A percentile compares a stretch with the other conserved stretches of the same genome.
Conservation (phyloP, 2,113 vertebrate genomes). For the Nothoprocta pentlandii region DNA sequence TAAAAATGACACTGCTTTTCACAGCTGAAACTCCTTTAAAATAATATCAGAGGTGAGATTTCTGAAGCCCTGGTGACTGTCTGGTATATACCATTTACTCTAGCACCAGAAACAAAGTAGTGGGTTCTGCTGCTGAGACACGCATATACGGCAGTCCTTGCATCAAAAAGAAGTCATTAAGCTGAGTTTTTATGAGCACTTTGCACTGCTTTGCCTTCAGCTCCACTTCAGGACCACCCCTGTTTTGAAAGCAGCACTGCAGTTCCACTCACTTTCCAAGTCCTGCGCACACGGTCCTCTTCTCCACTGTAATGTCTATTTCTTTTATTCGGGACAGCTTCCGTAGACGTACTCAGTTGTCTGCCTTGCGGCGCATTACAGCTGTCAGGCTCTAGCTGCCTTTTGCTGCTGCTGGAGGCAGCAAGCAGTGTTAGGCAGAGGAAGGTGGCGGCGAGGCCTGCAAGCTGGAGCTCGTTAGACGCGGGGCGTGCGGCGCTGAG, state of each 20-base stretch:
- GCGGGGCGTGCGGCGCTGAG: accelerated
- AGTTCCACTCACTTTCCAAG: not conserved
- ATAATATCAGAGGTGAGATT: slow-evolving; percentile 16
- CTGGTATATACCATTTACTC: not conserved
- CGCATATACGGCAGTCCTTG: slow-evolving; percentile 5
- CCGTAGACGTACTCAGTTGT: slow-evolving; percentile 20
- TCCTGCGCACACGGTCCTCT: not conserved
- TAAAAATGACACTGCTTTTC: not conserved
- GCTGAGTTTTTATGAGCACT: slow-evolving; percentile 25
- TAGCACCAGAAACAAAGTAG: slow-evolving; percentile 10
- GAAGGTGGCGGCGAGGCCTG: slow-evolving; percentile 5
- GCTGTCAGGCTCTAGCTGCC: not conserved
- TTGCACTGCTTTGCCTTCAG: not conserved
- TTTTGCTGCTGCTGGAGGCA: not conserved
- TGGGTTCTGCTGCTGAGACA: slow-evolving; percentile 23
- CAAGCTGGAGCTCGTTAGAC: not conserved
- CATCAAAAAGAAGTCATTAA: slow-evolving; percentile 27
- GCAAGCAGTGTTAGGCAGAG: not conserved
- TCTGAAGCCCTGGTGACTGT: slow-evolving; percentile 1
- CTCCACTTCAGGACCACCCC: slow-evolving; percentile 1
- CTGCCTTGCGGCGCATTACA: slow-evolving; percentile 17
- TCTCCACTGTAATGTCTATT: not conserved
- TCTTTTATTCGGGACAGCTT: slow-evolving; percentile 31
- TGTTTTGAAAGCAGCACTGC: not conserved
- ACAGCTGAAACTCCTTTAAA: slow-evolving; percentile 30